Conservation (phyloP, 2,888 invertebrate species). For the Athalia cordata region DNA sequence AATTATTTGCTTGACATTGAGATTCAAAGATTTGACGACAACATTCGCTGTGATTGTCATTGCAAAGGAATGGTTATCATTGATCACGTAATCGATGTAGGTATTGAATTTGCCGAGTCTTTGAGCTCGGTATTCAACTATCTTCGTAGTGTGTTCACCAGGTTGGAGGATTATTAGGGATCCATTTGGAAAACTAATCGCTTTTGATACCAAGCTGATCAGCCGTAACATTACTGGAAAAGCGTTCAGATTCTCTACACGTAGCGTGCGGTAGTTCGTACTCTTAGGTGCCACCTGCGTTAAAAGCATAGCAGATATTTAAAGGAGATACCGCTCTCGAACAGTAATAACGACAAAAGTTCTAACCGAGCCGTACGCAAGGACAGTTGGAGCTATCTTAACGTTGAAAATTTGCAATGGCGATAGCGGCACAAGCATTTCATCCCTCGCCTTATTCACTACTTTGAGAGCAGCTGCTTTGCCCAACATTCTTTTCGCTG, state of each 20-base stretch:
- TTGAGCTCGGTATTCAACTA: constrained; percentile 59
- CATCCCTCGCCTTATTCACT: constrained; percentile 46
- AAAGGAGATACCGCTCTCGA: background rate
- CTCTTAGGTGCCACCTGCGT: constrained; percentile 62
- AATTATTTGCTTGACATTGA: constrained; percentile 62
- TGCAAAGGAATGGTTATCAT: constrained; percentile 71
- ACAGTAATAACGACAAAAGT: background rate
- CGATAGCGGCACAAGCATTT: constrained; percentile 66
- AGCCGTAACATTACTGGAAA: constrained; percentile 66
- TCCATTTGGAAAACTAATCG: constrained; percentile 55
- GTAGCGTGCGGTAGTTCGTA: constrained; percentile 62
- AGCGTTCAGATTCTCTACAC: constrained; percentile 69
- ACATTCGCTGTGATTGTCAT: constrained; percentile 71
- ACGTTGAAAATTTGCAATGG: constrained; percentile 72
- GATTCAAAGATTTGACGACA: constrained; percentile 66
- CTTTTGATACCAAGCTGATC: constrained; percentile 48
- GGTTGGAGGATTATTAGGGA: constrained; percentile 55
- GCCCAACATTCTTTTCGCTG: constrained; percentile 13
- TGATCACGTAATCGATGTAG: constrained; percentile 71
- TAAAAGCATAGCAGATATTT: background rate
- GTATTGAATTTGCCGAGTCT: constrained; percentile 66
- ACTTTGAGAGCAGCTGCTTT: background rate
- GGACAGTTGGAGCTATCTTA: constrained; percentile 66
- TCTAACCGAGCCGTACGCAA: constrained; percentile 65
- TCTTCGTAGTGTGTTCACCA: constrained; percentile 43